Evolutionary conservation across 2,888 invertebrate species (phyloP).

Genomic region (Tiliacea citrago): DNA sequence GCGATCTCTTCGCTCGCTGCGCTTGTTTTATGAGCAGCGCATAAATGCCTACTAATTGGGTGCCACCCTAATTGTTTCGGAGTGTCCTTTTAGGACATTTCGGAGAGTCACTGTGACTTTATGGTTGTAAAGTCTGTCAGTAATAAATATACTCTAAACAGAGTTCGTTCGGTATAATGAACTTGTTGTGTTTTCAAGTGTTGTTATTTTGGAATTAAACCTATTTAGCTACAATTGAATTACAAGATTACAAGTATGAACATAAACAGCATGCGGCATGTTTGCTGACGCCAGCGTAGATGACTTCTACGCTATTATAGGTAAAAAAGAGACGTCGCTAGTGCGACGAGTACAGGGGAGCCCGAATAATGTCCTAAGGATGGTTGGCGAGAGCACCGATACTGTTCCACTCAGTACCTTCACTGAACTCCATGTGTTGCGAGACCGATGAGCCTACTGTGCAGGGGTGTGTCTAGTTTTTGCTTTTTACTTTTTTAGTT

Average conservation of each 20-base stretch:
- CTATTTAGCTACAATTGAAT: background rate
- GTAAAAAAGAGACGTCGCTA: too few species aligned
- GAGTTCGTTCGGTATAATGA: slow-evolving; percentile 29
- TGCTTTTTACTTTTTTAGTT: too few species aligned
- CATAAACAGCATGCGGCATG: too few species aligned
- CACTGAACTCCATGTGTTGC: too few species aligned
- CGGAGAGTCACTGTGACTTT: slow-evolving; percentile 53
- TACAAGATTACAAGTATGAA: background rate
- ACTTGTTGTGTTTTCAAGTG: slow-evolving; percentile 22
- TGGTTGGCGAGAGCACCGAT: too few species aligned
- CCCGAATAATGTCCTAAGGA: too few species aligned
- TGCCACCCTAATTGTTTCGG: slow-evolving; percentile 60
- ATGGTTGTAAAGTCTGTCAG: slow-evolving; percentile 41
- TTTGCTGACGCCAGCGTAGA: too few species aligned
- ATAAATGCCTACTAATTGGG: slow-evolving; percentile 63
- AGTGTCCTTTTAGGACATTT: slow-evolving; percentile 50
- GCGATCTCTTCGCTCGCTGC: slow-evolving; percentile 34
- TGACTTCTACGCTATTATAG: too few species aligned
- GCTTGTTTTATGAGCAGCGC: slow-evolving; percentile 61
- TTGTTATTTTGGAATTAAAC: slow-evolving; percentile 19
- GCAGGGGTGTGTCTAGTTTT: too few species aligned
- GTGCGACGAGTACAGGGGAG: too few species aligned
- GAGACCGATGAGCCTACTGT: too few species aligned
- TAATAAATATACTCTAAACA: slow-evolving; percentile 48
- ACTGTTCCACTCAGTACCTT: too few species aligned